These are phyloP conservation scores for Seladonia tumulorum DNA, from an alignment of 2,888 invertebrate genomes.

Conservation along the genomic window DNA sequence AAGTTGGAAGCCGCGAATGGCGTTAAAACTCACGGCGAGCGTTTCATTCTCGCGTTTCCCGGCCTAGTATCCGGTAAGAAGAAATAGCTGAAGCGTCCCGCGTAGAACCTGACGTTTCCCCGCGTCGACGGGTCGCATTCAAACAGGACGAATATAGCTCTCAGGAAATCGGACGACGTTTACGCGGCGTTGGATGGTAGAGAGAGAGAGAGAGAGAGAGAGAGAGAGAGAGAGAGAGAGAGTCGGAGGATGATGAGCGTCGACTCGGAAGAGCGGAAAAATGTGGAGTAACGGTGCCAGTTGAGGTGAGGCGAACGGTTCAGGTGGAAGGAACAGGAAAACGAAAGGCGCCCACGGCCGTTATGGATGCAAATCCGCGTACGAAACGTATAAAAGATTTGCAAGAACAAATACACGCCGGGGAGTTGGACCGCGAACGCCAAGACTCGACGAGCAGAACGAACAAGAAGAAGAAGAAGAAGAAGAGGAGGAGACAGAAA, in stretches of 20 bases:
- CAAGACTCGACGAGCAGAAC: conserved; percentile 25
- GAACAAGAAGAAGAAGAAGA: conserved; percentile 27
- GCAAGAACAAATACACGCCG: conserved; percentile 79
- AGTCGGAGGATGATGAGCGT: background rate
- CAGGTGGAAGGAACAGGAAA: conserved; percentile 50
- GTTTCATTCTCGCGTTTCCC: background rate
- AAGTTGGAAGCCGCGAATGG: background rate
- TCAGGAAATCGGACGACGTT: conserved; percentile 21
- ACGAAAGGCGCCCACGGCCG: conserved; percentile 66
- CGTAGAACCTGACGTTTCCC: background rate
- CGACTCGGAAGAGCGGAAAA: conserved; percentile 14
- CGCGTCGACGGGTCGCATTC: background rate
- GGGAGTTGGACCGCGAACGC: conserved; percentile 50
- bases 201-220: background rate
- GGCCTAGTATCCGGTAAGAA: conserved; percentile 2
- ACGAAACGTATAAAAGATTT: conserved; percentile 80
- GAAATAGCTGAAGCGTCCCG: background rate
- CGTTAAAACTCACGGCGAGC: background rate
- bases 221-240: background rate
- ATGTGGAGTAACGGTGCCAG: conserved; percentile 32
- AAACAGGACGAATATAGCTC: conserved; percentile 10
- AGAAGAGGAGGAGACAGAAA: conserved; percentile 4
- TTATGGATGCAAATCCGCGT: conserved; percentile 80
- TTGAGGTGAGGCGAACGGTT: conserved; percentile 42
- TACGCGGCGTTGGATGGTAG: conserved; percentile 1